Base-by-base conservation (phyloP, 1,140 invertebrate species). In the Penaeus chinensis region DNA sequence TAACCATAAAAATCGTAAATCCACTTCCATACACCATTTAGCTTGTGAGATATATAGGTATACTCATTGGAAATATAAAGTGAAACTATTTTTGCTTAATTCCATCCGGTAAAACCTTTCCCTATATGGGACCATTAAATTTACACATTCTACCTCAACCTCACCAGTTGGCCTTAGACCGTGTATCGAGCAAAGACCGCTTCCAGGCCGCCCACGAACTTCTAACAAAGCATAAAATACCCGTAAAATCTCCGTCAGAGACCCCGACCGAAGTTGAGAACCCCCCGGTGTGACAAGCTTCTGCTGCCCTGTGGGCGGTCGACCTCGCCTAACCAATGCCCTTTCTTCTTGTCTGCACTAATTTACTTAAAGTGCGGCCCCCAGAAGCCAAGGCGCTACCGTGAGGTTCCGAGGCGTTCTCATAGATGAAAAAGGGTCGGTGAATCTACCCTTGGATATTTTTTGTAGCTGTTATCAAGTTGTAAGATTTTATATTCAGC, bases 291-390 rank as follows among this genome's bases (percentile, higher is more conserved):
- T 4, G 65, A 27, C 24, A 27, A 47, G 18, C n/a, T 87, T 76
- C 78, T 62, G 42, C 47, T 42, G 69, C 78, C 79, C 85, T 27
- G 32, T 54, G 85, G 85, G 85, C 79, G 85, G 83, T 62, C 79
- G 62, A 87, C 85, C 85, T 87, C 65, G 47, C 78, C 66, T 82
- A 78, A 87, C 85, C 85, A 61, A 66, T 54, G 65, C 85, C 85
- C 79, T 87, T 87, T 87, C 85, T 87, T 87, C 85, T 81, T 87
- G 85, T 87, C 79, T 82, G 85, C 79, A 87, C 85, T 87, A 87
- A 87, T 87, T 87, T 87, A 87, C 79, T 87, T 87, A 87, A 87
- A 76, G 85, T 87, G 85, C 79, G 85, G 85, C 47, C 78, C 61
- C 85, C 85, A 87, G 85, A 81, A 87, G 85, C 85, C 85, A 87